phyloP scores from a whole-genome alignment of 1,140 invertebrate species.

The Apis mellifera region Amel_HAv3.1 CM009942.2:9004501-9005000 shows the following conservation, averaged over 20 bases:
- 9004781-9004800: neutral
- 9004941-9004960: too few species aligned
- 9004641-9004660: slow-evolving; percentile 51
- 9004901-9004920: neutral
- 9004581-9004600: slow-evolving; percentile 57
- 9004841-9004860: neutral
- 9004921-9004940: too few species aligned
- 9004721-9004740: neutral
- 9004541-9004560: neutral
- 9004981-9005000: too few species aligned
- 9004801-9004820: too few species aligned
- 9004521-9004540: too few species aligned
- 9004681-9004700: neutral
- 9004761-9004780: neutral
- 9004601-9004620: slow-evolving; percentile 42
- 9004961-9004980: too few species aligned
- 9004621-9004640: slow-evolving; percentile 24
- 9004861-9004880: neutral
- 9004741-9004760: neutral
- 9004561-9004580: slow-evolving; percentile 32
- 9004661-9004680: slow-evolving; percentile 57
- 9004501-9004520: neutral
- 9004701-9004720: neutral
- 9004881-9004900: neutral
- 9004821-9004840: too few species aligned